Evolutionary conservation across 2,113 vertebrate species (phyloP), one percentile per base, ranked within the genome.

Genomic region (Plotosus lineatus): DNA sequence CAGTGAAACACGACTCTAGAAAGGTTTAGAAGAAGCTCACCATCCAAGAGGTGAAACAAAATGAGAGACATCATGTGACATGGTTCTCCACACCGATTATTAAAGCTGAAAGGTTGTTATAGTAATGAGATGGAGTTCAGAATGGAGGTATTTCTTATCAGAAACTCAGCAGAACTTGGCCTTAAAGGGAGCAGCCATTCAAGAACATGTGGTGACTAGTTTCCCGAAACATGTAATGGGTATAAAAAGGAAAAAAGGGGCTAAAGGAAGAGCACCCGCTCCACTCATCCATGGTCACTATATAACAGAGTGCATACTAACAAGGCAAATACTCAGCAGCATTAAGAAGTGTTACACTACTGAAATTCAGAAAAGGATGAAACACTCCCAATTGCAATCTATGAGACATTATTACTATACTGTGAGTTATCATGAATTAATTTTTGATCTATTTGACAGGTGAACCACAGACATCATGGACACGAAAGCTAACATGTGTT

Each of bases 1-100:
- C 79, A 69, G 56, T 9, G 55, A 75, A 80, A 81, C 61, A 77
- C 63, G 56, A 84, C 81, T 21, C 68, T 33, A 46, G 51, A 82
- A 56, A 53, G 73, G 55, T 26, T 78, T 33, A 81, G 58, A 55
- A 56, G 14, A 69, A n/a, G 17, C 31, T 53, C 65, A 73, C 28
- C 6, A 31, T 4, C 19, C 36, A 15, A 61, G 36, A 78, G 55
- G 66, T 6, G 56, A 71, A 69, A 84, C 56, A 72, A 38, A 83
- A 40, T 15, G 14, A 66, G 42, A 82, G 56, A 68, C 33, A 51
- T 66, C 72, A 76, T 15, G 1, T 38, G 86, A 83, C 53, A 60
- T 17, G 28, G 31, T 36, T 53, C 53, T 42, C 53, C 17, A 53
- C 46, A 26, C 9, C 31, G 42, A 14, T 53, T 44, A 71, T 56